Conservation (phyloP, 2,113 vertebrate species). For the Chionis minor region DNA sequence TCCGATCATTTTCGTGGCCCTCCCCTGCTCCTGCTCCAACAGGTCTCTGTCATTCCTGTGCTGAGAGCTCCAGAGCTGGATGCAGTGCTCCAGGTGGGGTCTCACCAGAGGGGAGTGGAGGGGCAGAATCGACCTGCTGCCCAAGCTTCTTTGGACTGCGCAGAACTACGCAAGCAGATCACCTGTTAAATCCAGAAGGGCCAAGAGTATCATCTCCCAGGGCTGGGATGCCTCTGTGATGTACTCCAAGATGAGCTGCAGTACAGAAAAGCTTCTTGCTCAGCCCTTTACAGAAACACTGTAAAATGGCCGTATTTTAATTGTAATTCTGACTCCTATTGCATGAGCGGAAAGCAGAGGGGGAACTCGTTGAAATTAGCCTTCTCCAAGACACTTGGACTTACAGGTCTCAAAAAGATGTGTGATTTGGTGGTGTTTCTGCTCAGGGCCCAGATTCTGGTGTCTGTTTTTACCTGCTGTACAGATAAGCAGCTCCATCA, state of each 20-base stretch:
- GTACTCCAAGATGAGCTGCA: neutral
- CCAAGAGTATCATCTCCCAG: fast-evolving
- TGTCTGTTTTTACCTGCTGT: neutral
- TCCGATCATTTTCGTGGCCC: no score
- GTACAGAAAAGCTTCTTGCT: fast-evolving
- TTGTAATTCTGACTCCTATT: neutral
- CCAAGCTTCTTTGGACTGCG: neutral
- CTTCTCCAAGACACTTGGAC: neutral
- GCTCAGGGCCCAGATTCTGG: no score
- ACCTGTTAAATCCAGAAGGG: fast-evolving
- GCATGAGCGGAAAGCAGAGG: neutral
- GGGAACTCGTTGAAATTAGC: neutral
- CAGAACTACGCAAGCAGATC: fast-evolving
- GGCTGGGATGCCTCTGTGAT: no score
- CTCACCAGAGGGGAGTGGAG: neutral
- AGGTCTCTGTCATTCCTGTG: neutral
- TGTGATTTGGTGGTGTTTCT: neutral
- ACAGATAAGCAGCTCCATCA: neutral
- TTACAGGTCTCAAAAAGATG: fast-evolving
- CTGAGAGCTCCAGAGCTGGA: neutral
- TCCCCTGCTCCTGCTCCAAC: neutral
- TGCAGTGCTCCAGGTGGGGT: neutral
- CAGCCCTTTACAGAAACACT: neutral
- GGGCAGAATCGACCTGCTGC: neutral
- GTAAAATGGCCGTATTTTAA: fast-evolving